These are phyloP conservation scores for Tetanocera ferruginea DNA, from an alignment of 2,888 invertebrate species.

Conservation along the genomic window DNA sequence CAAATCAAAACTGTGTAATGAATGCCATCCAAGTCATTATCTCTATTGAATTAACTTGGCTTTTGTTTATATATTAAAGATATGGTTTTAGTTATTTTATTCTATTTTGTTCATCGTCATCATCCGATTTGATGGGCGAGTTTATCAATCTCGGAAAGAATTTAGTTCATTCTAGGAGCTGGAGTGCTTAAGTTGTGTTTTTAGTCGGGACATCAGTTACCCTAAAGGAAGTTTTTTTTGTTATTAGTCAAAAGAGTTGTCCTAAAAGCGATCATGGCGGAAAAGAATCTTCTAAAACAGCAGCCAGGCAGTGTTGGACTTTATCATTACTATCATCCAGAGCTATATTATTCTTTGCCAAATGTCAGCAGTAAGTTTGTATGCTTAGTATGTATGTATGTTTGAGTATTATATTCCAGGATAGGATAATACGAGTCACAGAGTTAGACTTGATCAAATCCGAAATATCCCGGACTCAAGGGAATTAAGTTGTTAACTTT, in stretches of 20 bases:
- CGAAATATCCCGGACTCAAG: too few relatives aligned
- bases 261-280: slow-evolving; percentile 50
- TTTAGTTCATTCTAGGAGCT: slow-evolving; percentile 48
- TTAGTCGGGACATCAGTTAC: neutral
- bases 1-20: neutral
- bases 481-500: too few relatives aligned
- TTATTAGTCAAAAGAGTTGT: neutral
- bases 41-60: slow-evolving; percentile 45
- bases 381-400: neutral
- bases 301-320: slow-evolving; percentile 53
- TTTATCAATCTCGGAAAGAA: slow-evolving; percentile 12
- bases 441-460: too few relatives aligned
- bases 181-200: slow-evolving; percentile 38
- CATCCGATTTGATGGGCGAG: slow-evolving; percentile 22
- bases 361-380: slow-evolving; percentile 61
- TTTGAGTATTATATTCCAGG: too few relatives aligned
- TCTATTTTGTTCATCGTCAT: slow-evolving; percentile 15
- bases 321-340: slow-evolving; percentile 69
- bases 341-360: slow-evolving; percentile 65
- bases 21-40: slow-evolving; percentile 43
- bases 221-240: neutral
- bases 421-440: too few relatives aligned
- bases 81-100: slow-evolving; percentile 21
- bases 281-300: slow-evolving; percentile 41
- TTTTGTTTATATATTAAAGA: slow-evolving; percentile 31